Conservation (phyloP, 2,113 vertebrate genomes). For the Gadus chalcogrammus region DNA sequence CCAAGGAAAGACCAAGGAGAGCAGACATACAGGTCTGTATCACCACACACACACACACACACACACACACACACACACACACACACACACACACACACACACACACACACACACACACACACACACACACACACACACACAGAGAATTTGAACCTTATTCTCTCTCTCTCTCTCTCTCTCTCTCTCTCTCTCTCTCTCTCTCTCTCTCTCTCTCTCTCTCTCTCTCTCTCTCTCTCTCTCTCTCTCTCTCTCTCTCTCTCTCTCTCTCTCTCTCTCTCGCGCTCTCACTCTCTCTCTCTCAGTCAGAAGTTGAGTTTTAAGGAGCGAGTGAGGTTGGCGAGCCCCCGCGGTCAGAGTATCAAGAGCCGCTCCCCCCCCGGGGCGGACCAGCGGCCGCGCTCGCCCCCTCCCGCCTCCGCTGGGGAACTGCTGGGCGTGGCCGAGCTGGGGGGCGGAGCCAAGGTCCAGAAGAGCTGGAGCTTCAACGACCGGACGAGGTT, state of each 20-base stretch:
- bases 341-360: slow-evolving; percentile 93
- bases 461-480: slow-evolving; percentile 99
- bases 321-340: slow-evolving; percentile 96
- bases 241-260: too few species aligned
- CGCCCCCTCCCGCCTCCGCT: slow-evolving; percentile 59
- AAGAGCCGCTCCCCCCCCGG: slow-evolving; percentile 88
- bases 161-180: too few species aligned
- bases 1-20: slow-evolving; percentile 71
- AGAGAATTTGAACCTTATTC: too few species aligned
- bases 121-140: neutral
- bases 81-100: slow-evolving; percentile 8
- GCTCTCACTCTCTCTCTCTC: slow-evolving; percentile 15
- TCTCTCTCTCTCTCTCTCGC: too few species aligned
- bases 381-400: slow-evolving; percentile 78
- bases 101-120: slow-evolving; percentile 5
- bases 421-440: slow-evolving; percentile 79
- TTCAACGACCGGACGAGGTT: slow-evolving; percentile 97
- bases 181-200: too few species aligned
- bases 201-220: slow-evolving; percentile 32
- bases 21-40: slow-evolving; percentile 69
- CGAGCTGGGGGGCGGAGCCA: slow-evolving; percentile 60
- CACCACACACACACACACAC: slow-evolving; percentile 22
- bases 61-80: neutral
- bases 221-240: too few species aligned
- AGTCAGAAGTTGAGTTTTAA: slow-evolving; percentile 99